A percentile compares a stretch with the other conserved stretches of the same genome.
Evolutionary conservation across 2,797 vertebrate species (phyloP).

Genomic region (Avahi laniger): DNA sequence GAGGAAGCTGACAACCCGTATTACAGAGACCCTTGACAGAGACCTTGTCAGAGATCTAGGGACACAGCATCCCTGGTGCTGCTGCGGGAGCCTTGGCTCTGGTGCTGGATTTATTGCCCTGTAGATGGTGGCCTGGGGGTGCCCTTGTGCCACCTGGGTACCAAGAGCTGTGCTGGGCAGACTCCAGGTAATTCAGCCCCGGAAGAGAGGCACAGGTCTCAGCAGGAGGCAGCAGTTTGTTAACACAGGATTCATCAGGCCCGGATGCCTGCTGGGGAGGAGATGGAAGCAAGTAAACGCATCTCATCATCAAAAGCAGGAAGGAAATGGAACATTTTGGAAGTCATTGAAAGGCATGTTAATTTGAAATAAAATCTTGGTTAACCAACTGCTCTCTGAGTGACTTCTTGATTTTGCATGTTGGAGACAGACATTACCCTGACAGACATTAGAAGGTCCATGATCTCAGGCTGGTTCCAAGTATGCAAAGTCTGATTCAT

Average conservation of each 20-base stretch:
- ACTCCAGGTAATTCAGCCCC: background rate
- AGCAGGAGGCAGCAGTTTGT: conserved; percentile 11
- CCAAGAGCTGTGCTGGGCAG: background rate
- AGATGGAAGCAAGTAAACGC: conserved; percentile 39
- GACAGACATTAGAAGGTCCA: background rate
- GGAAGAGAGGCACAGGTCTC: background rate
- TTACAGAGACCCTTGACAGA: background rate
- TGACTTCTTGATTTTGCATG: conserved; percentile 23
- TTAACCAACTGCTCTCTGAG: conserved; percentile 36
- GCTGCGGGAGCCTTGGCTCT: background rate
- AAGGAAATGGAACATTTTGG: conserved; percentile 50
- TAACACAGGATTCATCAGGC: background rate
- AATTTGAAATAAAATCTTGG: conserved; percentile 54
- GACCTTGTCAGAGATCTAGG: background rate
- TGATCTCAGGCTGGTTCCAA: background rate
- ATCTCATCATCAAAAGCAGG: conserved; percentile 23
- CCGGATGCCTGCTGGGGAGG: conserved; percentile 43
- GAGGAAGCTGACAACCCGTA: background rate
- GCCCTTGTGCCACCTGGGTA: background rate
- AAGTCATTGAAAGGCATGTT: conserved; percentile 45
- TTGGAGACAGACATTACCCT: background rate
- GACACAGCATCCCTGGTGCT: background rate
- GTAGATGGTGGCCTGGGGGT: background rate
- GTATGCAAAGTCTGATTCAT: background rate
- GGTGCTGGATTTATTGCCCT: background rate